Evolutionary conservation across 2,888 invertebrate species (phyloP).

Genomic region (Drosophila gaucha): DNA sequence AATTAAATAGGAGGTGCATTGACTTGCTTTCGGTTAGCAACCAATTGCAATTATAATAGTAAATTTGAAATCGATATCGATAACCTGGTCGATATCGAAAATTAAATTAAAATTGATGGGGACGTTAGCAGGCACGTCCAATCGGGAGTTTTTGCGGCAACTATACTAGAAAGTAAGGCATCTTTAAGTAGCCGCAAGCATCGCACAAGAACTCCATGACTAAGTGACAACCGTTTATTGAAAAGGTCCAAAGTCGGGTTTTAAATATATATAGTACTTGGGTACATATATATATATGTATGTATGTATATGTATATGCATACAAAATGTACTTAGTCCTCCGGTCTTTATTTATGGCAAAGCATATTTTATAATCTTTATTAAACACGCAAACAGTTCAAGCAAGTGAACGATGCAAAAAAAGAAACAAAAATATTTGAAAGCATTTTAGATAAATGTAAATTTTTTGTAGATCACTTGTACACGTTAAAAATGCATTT

Average conservation of each 20-base stretch:
- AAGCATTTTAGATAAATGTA: constrained; percentile 58
- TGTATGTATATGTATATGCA: constrained; percentile 5
- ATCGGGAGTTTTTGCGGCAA: constrained; percentile 34
- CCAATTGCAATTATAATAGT: constrained; percentile 7
- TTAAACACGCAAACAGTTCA: constrained; percentile 30
- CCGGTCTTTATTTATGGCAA: constrained; percentile 25
- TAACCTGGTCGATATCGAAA: constrained; percentile 1
- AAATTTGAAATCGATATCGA: constrained; percentile 4
- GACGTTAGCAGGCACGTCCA: constrained; percentile 4
- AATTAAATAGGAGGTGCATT: constrained; percentile 28
- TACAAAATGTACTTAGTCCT: constrained; percentile 32
- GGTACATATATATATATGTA: constrained; percentile 9
- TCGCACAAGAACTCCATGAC: constrained; percentile 48
- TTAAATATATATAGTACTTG: constrained; percentile 24
- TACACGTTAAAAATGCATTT: constrained; percentile 59
- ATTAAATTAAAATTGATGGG: constrained; percentile 10
- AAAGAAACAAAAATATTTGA: constrained; percentile 9
- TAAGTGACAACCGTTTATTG: constrained; percentile 20
- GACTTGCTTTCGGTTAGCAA: constrained; percentile 36
- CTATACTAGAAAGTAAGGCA: constrained; percentile 37
- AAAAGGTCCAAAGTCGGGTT: constrained; percentile 24
- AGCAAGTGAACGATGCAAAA: constrained; percentile 23
- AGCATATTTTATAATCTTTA: constrained; percentile 45
- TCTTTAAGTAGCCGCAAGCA: constrained; percentile 40
- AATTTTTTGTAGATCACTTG: constrained; percentile 66